Evolutionary conservation across 2,113 vertebrate species (phyloP).

Genomic region (Ophthalmolycus amberensis): DNA sequence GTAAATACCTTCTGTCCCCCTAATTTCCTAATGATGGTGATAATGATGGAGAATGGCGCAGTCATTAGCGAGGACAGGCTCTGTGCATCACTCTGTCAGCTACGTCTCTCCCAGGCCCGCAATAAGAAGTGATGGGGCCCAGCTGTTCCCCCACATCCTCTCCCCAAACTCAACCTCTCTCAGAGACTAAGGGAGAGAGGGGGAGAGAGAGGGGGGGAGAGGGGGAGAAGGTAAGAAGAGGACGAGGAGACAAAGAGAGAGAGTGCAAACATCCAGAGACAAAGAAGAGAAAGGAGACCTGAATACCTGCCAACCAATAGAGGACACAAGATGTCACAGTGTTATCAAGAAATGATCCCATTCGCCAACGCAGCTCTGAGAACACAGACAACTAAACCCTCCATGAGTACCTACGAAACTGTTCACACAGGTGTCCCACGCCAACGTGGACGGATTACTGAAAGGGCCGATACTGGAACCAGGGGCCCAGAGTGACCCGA

Average conservation of each 20-base stretch:
- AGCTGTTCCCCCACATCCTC: constrained; percentile 89
- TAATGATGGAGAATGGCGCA: constrained; percentile 99
- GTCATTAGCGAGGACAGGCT: constrained; percentile 99
- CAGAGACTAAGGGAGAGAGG: constrained; percentile 8
- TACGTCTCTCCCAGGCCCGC: constrained; percentile 90
- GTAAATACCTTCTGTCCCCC: constrained; percentile 99
- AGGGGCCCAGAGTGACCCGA: too few relatives aligned
- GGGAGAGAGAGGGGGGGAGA: not conserved
- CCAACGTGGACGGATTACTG: not conserved
- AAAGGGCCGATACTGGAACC: too few relatives aligned
- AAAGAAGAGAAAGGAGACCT: not conserved
- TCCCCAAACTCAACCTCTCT: constrained; percentile 65
- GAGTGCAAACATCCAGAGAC: constrained; percentile 4
- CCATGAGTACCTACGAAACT: not conserved
- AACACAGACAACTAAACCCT: not conserved
- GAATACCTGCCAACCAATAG: constrained; percentile 8
- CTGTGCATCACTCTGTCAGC: constrained; percentile 99
- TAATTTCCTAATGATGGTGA: constrained; percentile 99
- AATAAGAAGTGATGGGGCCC: constrained; percentile 97
- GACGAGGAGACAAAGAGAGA: constrained; percentile 3
- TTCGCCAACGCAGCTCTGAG: not conserved
- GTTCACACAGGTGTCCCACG: constrained; percentile 8
- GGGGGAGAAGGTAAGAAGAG: constrained; percentile 4
- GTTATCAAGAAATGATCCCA: not conserved
- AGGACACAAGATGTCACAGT: constrained; percentile 30